phyloP scores from a whole-genome alignment of 2,113 vertebrate species.

The Struthio camelus region DNA sequence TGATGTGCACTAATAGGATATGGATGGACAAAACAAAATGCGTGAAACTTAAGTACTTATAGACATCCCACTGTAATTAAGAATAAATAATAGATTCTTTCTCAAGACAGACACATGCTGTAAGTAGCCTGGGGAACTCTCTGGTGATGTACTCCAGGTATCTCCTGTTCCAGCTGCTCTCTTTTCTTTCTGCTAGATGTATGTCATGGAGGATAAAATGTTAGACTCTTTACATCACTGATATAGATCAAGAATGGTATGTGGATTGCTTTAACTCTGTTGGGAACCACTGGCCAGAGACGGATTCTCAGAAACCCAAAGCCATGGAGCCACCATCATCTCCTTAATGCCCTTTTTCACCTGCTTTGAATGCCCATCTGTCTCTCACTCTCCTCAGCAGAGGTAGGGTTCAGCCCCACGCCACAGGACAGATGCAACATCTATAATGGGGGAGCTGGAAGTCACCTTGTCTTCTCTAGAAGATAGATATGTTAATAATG shows the following conservation, averaged over 20 bases:
- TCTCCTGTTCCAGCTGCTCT: neutral
- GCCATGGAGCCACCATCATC: neutral
- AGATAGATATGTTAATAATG: neutral
- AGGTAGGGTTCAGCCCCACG: accelerated
- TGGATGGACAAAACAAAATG: neutral
- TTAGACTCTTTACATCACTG: accelerated
- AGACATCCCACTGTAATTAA: neutral
- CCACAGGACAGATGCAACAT: neutral
- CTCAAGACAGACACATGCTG: neutral
- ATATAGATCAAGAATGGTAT: neutral
- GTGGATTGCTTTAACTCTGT: neutral
- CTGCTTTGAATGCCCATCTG: neutral
- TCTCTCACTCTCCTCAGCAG: neutral
- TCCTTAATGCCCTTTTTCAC: neutral
- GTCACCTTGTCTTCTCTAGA: neutral
- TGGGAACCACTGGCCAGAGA: neutral
- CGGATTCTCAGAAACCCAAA: neutral
- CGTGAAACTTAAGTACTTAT: neutral
- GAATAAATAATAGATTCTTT: neutral
- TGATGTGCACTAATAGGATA: neutral
- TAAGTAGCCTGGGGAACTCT: neutral
- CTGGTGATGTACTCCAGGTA: neutral
- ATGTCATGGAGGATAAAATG: neutral
- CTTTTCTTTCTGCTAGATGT: neutral
- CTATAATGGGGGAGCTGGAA: neutral